phyloP scores from a whole-genome alignment of 2,113 vertebrate species.

The Burhinus bistriatus region DNA sequence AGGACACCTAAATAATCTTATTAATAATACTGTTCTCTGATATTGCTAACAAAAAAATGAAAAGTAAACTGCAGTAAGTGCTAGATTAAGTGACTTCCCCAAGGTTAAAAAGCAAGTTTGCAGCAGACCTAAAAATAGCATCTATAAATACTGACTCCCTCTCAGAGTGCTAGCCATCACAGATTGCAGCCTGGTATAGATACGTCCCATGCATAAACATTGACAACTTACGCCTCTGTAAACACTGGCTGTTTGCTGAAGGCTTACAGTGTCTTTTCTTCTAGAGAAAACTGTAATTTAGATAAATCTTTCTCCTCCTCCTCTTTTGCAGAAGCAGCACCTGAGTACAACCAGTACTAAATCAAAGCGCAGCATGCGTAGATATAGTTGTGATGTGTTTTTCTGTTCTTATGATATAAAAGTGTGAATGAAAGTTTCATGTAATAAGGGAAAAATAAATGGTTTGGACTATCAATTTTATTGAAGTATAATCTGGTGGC shows the following conservation, averaged over 20 bases:
- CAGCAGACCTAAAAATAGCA: neutral
- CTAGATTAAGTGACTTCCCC: neutral
- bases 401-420: neutral
- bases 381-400: neutral
- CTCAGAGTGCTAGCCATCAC: neutral
- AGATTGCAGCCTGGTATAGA: neutral
- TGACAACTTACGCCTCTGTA: neutral
- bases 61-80: neutral
- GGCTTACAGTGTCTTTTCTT: neutral
- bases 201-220: neutral
- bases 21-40: neutral
- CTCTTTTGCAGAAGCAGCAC: neutral
- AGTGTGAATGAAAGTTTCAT: neutral
- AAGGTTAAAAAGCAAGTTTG: neutral
- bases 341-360: neutral
- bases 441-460: neutral
- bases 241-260: neutral
- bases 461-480: neutral
- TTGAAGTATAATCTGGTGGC: neutral
- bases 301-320: neutral
- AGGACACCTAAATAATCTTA: neutral
- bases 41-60: neutral
- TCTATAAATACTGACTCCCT: neutral
- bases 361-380: neutral
- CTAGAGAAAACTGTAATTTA: neutral